Evolutionary conservation across 2,113 vertebrate genomes (phyloP), one percentile per base, ranked within the genome.

Genomic region (Jaculus jaculus): DNA sequence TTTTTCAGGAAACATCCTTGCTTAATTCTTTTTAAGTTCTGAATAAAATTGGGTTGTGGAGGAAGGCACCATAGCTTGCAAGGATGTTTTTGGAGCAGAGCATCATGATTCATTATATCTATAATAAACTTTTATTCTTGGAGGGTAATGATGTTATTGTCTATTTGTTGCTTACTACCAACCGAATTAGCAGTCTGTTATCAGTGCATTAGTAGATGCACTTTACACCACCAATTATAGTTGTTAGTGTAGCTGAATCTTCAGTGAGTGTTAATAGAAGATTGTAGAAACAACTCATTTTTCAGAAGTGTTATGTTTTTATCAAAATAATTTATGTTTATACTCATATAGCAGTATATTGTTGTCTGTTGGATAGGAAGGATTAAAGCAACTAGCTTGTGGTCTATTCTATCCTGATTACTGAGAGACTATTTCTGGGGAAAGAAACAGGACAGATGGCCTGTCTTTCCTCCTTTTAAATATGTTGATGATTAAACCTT

Each of bases 21-120:
- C 74, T 88, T 87, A 91, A 93, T 87, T 93, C 71, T 93, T 77
- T 63, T 83, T 81, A 87, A 72, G 16, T 80, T 65, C n/a, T 77
- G 54, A 87, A n/a, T 94, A 79, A 90, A 89, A 39, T 61, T 87
- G 58, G 71, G 54, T 47, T 93, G 79, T 87, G 42, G 75, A 78
- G 60, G 60, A 84, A 58, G 39, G 30, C 61, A 73, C 21, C 13
- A n/a, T 80, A 68, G 32, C 66, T 74, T 72, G 12, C 42, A 89
- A 80, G 28, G n/a, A 81, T 73, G 20, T 94, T 93, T 92, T 32
- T 90, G 73, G 37, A 72, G 83, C 20, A 91, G 71, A 87, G n/a
- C 81, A 47, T 69, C 73, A 26, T 28, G 73, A 85, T 39, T 75
- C 85, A 69, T 18, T 91, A 71, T 37, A 79, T 95, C 90, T 91